These are phyloP conservation scores for Hydrozoanthus gracilis DNA, from an alignment of 92 coral and sea anemone genomes.

Conservation along the genomic window DNA sequence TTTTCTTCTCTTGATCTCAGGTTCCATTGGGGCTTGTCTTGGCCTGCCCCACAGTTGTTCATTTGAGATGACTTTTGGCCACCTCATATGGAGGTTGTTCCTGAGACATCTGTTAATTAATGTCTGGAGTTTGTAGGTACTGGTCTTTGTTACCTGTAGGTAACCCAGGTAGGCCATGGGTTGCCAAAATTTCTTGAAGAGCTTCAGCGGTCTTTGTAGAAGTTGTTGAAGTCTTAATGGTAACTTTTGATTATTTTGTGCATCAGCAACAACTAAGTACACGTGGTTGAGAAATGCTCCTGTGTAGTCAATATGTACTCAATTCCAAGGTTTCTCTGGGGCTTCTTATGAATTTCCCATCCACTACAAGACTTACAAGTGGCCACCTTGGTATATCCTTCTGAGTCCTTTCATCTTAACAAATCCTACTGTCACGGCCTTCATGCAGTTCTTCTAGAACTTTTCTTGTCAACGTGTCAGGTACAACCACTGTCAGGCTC, in stretches of 20 bases:
- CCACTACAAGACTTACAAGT: slow-evolving; percentile 39
- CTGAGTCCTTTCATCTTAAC: slow-evolving; percentile 35
- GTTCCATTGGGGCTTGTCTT: too few species aligned
- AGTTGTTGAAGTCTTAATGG: slow-evolving; percentile 28
- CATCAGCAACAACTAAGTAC: slow-evolving; percentile 45
- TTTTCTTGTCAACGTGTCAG: slow-evolving; percentile 17
- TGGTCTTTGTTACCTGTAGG: too few species aligned
- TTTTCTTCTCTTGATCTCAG: too few species aligned
- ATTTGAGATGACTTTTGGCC: too few species aligned
- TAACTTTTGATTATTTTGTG: slow-evolving; percentile 53
- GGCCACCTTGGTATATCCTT: too few species aligned
- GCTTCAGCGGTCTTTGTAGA: slow-evolving; percentile 53
- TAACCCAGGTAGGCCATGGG: slow-evolving; percentile 56
- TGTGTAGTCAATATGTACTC: slow-evolving; percentile 54
- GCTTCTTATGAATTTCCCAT: slow-evolving; percentile 51
- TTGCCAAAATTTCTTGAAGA: slow-evolving; percentile 43
- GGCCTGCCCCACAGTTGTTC: too few species aligned
- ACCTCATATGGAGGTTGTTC: too few species aligned
- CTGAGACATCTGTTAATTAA: too few species aligned
- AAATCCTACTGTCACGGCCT: slow-evolving; percentile 40
- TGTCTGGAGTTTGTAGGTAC: too few species aligned
- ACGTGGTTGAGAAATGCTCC: slow-evolving; percentile 38
- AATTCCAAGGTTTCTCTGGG: slow-evolving; percentile 54
- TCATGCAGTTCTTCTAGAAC: slow-evolving; percentile 44
- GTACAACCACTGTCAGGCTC: too few species aligned